Percentiles rank a stretch among this genome's conserved stretches.
Conservation (phyloP, 2,113 vertebrate species). For the Melanerpes formicivorus region DNA sequence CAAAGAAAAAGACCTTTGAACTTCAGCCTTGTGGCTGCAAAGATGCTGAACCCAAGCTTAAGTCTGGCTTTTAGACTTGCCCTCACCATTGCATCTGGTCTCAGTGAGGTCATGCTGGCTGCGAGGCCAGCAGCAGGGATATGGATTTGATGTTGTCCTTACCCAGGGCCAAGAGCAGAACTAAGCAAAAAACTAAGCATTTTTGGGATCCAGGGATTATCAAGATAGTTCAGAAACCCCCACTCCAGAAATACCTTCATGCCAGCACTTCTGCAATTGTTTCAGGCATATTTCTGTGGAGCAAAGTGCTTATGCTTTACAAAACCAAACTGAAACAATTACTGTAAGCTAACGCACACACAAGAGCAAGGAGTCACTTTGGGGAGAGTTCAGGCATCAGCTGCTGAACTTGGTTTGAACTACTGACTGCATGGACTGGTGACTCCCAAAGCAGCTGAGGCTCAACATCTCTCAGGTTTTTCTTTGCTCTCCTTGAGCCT, state of each 20-base stretch:
- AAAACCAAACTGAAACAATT: background rate
- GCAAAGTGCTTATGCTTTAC: background rate
- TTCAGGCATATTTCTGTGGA: background rate
- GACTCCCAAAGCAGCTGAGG: background rate
- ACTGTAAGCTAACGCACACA: accelerated
- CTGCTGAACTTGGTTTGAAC: background rate
- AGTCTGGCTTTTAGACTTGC: background rate
- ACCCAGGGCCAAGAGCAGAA: background rate
- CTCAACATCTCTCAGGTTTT: background rate
- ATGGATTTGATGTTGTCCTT: background rate
- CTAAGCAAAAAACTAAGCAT: accelerated
- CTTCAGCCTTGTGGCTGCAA: background rate
- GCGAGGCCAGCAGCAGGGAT: background rate
- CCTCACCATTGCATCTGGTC: background rate
- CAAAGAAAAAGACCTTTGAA: background rate
- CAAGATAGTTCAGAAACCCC: background rate
- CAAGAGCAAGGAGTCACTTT: background rate
- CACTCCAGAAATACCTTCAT: background rate
- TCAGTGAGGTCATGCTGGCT: background rate
- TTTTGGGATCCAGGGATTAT: background rate
- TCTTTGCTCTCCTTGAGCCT: background rate
- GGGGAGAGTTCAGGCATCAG: background rate
- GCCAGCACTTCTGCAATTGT: background rate
- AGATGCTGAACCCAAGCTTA: background rate
- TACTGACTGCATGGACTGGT: accelerated